phyloP scores from a whole-genome alignment of 2,113 vertebrate genomes.

The Strigops habroptila region DNA sequence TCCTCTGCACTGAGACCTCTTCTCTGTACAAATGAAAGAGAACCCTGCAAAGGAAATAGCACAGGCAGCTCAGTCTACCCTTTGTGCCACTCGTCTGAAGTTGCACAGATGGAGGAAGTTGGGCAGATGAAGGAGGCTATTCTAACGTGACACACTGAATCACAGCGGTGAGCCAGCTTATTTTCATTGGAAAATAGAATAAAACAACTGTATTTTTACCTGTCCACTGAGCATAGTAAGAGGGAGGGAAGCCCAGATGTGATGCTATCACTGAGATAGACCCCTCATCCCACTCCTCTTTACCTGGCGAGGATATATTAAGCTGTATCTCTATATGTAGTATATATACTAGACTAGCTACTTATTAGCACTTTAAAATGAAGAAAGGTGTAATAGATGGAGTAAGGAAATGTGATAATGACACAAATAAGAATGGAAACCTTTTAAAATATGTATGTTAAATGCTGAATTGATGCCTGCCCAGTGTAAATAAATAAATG shows the following conservation, averaged over 20 bases:
- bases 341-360: neutral
- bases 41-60: neutral
- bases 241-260: neutral
- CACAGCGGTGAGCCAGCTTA: neutral
- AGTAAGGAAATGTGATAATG: neutral
- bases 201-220: neutral
- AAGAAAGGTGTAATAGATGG: neutral
- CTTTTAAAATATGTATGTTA: neutral
- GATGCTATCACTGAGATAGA: neutral
- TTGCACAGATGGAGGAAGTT: rapidly evolving
- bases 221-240: neutral
- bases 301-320: neutral
- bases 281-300: neutral
- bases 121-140: neutral
- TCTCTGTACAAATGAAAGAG: neutral
- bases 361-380: neutral
- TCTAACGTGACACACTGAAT: neutral
- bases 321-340: neutral
- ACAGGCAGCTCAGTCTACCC: neutral
- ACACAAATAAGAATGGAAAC: neutral
- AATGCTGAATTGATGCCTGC: neutral
- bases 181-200: neutral
- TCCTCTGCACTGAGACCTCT: neutral
- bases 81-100: neutral
- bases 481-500: neutral